Evolutionary conservation across 2,113 vertebrate genomes (phyloP).

Genomic region (Hydrochoerus hydrochaeris): DNA sequence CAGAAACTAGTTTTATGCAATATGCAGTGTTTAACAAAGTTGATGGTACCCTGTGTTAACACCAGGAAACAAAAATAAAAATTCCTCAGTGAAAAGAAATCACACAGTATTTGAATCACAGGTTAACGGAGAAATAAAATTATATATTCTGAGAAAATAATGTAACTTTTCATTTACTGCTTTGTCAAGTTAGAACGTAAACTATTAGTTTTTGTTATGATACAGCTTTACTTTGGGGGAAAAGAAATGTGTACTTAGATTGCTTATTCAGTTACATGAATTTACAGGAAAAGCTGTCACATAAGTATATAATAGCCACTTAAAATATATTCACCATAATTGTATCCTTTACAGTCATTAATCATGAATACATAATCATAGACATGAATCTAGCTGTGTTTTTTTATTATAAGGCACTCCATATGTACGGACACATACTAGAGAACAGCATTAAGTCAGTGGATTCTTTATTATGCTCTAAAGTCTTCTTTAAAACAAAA

Average conservation of each 20-base stretch:
- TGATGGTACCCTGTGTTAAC: not conserved
- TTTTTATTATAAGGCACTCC: slow-evolving; percentile 48
- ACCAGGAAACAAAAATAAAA: slow-evolving; percentile 35
- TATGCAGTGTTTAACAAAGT: not conserved
- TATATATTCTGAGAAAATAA: slow-evolving; percentile 24
- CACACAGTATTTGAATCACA: slow-evolving; percentile 46
- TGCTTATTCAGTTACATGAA: slow-evolving; percentile 74
- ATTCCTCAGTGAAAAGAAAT: slow-evolving; percentile 66
- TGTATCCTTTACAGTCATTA: slow-evolving; percentile 67
- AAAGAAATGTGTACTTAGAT: slow-evolving; percentile 62
- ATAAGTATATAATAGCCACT: slow-evolving; percentile 64
- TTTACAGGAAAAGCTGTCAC: slow-evolving; percentile 62
- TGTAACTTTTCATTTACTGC: slow-evolving; percentile 50
- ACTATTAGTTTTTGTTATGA: slow-evolving; percentile 65
- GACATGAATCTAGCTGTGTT: slow-evolving; percentile 57
- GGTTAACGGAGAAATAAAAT: slow-evolving; percentile 47
- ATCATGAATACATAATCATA: slow-evolving; percentile 74
- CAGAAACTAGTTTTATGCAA: not conserved
- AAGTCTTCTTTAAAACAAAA: slow-evolving; percentile 18
- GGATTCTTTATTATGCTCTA: slow-evolving; percentile 56
- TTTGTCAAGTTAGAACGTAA: slow-evolving; percentile 45
- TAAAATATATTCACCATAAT: slow-evolving; percentile 71
- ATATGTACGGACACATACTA: slow-evolving; percentile 25
- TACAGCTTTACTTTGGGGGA: not conserved
- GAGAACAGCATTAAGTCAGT: slow-evolving; percentile 32